Base-by-base conservation (phyloP, 2,888 invertebrate species). In the Yponomeuta sedellus region DNA sequence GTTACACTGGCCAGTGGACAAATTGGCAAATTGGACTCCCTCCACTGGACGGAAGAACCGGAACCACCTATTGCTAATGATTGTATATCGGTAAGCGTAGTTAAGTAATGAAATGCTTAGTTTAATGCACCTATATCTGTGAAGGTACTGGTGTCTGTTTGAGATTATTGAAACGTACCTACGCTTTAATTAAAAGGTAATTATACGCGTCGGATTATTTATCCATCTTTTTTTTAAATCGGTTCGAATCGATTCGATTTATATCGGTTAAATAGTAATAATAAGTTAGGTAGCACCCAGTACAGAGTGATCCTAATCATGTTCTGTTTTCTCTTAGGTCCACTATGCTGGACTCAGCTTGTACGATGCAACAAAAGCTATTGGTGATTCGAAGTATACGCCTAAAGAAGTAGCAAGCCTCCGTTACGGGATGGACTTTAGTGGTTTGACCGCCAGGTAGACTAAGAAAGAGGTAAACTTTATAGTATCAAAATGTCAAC, bases 401-500 rank as follows among this genome's bases (percentile, higher is more conserved):
- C n/a, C 57, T 4, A 61, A 67, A 3, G 67, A 68, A 28, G 52
- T 69, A 5, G 40, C 68, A 0, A 19, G 52, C 1, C 25, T 10
- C 3, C 28, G 67, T 20, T 80, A 72, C 61, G 80, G 80, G 25
- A 79, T 81, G 75, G 83, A 83, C 64, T 85, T 82, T 67, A 84
- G 85, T 68, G 85, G 85, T 10, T 69, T 73, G 12, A 81, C 79
- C 16, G 71, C 76, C 16, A 75, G 71, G 83, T 83, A 71, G 22
- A 12, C 1, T 11, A 2, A 25, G 1, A 61, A 12, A 25, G 12
- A 25, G 6, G 1, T 2, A 25, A 0, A 28, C 6, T 25, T 61
- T 59, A 20, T 59, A 20, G 19, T 59, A 4, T 5, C 16, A n/a
- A 16, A 57, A 10, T 12, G 19, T n/a, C 19, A 10, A 12, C 4